These are phyloP conservation scores for Catajapyx aquilonaris DNA, from an alignment of 1,140 invertebrate genomes.

Conservation along the genomic window DNA sequence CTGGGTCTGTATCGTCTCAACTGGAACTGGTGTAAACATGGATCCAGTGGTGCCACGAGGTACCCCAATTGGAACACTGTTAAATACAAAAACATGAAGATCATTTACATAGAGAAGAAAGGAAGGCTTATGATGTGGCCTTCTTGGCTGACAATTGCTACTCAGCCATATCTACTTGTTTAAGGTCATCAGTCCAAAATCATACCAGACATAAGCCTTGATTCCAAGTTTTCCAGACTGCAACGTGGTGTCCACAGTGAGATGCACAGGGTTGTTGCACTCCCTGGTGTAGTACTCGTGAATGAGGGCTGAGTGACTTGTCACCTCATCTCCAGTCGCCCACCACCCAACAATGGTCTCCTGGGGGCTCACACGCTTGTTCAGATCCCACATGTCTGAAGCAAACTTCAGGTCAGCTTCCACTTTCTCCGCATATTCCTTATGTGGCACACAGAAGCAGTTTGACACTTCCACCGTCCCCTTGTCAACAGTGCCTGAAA, in stretches of 20 bases:
- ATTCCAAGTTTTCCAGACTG: constrained; percentile 59
- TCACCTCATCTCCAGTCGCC: constrained; percentile 90
- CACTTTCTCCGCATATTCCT: constrained; percentile 85
- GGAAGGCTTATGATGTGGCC: too few species aligned
- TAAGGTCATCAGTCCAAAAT: too few species aligned
- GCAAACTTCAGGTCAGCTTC: constrained; percentile 91
- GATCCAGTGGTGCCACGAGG: constrained; percentile 78
- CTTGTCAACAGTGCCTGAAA: constrained; percentile 65
- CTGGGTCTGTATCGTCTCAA: constrained; percentile 66
- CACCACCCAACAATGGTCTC: constrained; percentile 94
- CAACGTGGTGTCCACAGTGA: constrained; percentile 81
- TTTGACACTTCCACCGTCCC: constrained; percentile 88
- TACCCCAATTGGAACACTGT: constrained; percentile 51
- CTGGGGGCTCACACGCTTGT: constrained; percentile 70
- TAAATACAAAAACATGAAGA: too few species aligned
- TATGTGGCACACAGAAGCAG: constrained; percentile 93
- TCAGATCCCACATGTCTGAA: constrained; percentile 81
- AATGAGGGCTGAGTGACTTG: constrained; percentile 88
- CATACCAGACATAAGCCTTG: constrained; percentile 60
- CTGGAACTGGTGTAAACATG: constrained; percentile 86
- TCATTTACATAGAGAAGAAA: too few species aligned
- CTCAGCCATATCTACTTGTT: too few species aligned
- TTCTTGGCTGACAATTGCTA: too few species aligned
- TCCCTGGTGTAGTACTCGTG: constrained; percentile 92
- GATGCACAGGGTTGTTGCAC: constrained; percentile 79